Percentiles rank a stretch among this genome's conserved stretches.
These are phyloP conservation scores for Aptenodytes forsteri DNA, from an alignment of 2,113 vertebrate genomes.

Conservation along the genomic window DNA sequence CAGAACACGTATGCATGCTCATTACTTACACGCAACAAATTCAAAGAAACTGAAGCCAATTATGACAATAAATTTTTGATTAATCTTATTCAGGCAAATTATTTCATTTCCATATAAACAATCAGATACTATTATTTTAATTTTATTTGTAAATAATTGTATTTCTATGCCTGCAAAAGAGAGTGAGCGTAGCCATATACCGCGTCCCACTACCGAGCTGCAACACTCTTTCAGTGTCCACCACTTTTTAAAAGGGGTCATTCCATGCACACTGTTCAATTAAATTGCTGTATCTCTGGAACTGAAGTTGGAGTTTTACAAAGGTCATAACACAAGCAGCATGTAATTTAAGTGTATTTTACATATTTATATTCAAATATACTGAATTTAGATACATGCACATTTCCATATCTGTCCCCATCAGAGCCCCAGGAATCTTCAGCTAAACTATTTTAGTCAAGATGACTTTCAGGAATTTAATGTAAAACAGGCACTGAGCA, in stretches of 20 bases:
- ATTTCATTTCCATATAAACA: not conserved
- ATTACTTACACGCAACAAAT: not conserved
- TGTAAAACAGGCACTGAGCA: constrained; percentile 6
- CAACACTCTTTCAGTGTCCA: not conserved
- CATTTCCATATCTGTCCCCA: not conserved
- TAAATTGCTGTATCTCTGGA: not conserved
- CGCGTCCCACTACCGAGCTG: not conserved
- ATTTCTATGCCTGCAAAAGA: not conserved
- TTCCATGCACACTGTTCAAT: not conserved
- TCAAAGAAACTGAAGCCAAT: not conserved
- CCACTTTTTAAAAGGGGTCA: not conserved
- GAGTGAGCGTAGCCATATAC: not conserved
- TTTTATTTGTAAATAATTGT: not conserved
- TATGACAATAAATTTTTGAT: not conserved
- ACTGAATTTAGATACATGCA: not conserved
- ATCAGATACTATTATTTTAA: not conserved
- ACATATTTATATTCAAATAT: not conserved
- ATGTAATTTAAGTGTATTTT: not conserved
- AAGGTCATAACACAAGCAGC: not conserved
- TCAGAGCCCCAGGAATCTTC: constrained; percentile 11
- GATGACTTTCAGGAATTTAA: constrained; percentile 41
- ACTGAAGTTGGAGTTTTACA: not conserved
- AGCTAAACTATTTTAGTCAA: constrained; percentile 18
- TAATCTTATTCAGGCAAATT: not conserved
- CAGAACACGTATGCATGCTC: not conserved